Evolutionary conservation across 2,113 vertebrate genomes (phyloP).

Genomic region (Ailuropoda melanoleuca): DNA sequence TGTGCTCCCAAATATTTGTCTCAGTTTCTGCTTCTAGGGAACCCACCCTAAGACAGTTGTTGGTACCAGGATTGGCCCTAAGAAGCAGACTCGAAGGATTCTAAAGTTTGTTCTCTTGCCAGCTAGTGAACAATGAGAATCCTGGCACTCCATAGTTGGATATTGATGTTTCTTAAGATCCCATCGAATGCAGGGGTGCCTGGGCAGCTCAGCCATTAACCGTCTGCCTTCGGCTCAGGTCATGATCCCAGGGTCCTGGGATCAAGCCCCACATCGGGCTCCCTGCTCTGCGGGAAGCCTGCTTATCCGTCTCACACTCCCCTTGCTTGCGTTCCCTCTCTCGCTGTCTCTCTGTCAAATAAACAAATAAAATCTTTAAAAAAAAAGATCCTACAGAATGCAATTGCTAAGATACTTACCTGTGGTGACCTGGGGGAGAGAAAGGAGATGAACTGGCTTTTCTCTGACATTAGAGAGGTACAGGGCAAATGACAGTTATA

Average conservation of each 20-base stretch:
- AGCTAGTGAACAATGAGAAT: neutral
- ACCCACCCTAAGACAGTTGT: neutral
- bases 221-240: too few relatives aligned
- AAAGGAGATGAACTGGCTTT: neutral
- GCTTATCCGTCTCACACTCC: too few relatives aligned
- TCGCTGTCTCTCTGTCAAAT: too few relatives aligned
- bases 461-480: neutral
- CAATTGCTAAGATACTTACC: neutral
- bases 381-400: neutral
- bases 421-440: neutral
- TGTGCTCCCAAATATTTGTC: neutral
- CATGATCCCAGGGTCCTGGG: too few relatives aligned
- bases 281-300: too few relatives aligned
- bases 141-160: neutral
- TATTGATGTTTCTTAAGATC: neutral
- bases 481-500: neutral
- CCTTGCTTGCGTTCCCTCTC: too few relatives aligned
- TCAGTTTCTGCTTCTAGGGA: neutral
- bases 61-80: neutral
- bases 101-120: neutral
- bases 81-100: neutral
- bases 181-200: neutral
- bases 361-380: too few relatives aligned
- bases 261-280: too few relatives aligned
- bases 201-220: too few relatives aligned